Conservation (phyloP, 2,113 vertebrate species). For the Crotalus horridus region DNA sequence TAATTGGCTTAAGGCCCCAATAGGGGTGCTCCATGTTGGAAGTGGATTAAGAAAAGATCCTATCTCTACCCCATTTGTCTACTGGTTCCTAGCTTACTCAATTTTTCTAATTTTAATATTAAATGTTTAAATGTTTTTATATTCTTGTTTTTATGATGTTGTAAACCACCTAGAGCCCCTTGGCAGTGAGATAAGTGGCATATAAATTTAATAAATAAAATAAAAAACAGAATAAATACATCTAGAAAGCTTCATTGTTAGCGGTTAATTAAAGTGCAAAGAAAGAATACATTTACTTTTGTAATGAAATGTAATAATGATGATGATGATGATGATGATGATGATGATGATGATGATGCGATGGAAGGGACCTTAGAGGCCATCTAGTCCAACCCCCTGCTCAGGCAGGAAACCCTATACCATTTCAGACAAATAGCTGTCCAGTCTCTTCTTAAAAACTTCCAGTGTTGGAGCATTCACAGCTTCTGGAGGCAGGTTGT, state of each 20-base stretch:
- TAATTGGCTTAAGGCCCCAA: background rate
- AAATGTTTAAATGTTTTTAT: background rate
- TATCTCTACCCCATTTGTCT: background rate
- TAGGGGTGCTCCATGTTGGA: background rate
- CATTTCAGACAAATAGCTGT: too few relatives aligned
- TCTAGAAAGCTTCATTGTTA: background rate
- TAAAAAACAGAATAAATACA: background rate
- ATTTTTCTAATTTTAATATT: background rate
- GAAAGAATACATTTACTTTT: background rate
- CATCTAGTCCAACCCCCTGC: too few relatives aligned
- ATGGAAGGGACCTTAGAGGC: too few relatives aligned
- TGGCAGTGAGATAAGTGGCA: background rate
- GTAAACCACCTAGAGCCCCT: background rate
- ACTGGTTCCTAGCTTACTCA: background rate
- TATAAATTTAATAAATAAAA: background rate
- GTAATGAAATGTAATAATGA: background rate
- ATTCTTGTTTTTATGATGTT: background rate
- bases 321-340: too few relatives aligned
- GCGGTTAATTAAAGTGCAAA: background rate
- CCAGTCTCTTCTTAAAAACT: too few relatives aligned
- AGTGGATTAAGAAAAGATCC: background rate
- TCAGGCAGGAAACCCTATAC: too few relatives aligned
- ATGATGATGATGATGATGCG: too few relatives aligned
- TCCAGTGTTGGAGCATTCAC: too few relatives aligned
- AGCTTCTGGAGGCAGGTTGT: too few relatives aligned